phyloP scores from a whole-genome alignment of 2,797 vertebrate genomes.

The Sus cebifrons region DNA sequence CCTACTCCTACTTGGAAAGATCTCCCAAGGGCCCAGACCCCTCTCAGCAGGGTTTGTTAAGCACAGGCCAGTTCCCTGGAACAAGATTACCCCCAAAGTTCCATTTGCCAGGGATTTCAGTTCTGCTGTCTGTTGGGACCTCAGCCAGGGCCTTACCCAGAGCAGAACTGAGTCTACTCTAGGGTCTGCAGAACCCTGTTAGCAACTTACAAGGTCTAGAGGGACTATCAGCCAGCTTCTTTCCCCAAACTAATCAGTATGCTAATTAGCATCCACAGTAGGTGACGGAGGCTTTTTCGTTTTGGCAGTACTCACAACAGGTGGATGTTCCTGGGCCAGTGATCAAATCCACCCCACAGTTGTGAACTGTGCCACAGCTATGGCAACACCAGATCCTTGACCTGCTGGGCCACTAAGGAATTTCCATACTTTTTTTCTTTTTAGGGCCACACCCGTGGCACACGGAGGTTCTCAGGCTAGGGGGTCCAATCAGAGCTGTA shows the following conservation, averaged over 20 bases:
- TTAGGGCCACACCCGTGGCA: too few species aligned
- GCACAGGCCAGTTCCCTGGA: conserved; percentile 28
- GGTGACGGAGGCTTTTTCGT: background rate
- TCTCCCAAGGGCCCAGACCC: background rate
- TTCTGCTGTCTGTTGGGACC: background rate
- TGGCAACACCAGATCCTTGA: too few species aligned
- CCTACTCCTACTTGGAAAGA: background rate
- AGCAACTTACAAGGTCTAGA: background rate
- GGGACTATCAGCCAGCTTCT: background rate
- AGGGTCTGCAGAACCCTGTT: background rate
- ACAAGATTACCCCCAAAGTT: background rate
- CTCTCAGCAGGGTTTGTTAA: background rate
- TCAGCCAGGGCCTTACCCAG: background rate
- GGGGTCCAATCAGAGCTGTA: too few species aligned
- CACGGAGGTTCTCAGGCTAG: too few species aligned
- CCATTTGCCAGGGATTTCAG: background rate
- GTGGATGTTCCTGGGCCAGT: too few species aligned
- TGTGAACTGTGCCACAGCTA: too few species aligned
- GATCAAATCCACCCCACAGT: too few species aligned
- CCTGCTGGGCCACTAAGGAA: too few species aligned
- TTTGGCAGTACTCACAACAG: too few species aligned
- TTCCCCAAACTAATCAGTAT: background rate
- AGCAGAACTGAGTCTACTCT: background rate
- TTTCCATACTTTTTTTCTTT: too few species aligned
- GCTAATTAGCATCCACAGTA: background rate